Evolutionary conservation across 2,797 vertebrate species (phyloP).

Genomic region (Sardinella longiceps): DNA sequence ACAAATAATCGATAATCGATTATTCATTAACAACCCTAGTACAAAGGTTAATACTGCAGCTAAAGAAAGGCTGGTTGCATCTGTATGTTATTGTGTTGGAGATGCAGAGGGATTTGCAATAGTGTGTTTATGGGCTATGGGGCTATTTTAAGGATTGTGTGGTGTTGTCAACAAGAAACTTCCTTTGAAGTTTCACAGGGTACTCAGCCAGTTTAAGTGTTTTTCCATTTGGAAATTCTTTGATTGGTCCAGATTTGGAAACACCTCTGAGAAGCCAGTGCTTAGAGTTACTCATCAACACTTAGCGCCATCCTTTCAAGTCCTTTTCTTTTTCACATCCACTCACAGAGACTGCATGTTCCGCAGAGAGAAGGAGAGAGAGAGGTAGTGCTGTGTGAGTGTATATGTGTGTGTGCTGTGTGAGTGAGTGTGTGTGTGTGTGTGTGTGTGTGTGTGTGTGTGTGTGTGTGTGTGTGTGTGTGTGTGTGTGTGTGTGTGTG

Average conservation of each 20-base stretch:
- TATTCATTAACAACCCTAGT: too few relatives aligned
- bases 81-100: not conserved
- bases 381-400: too few relatives aligned
- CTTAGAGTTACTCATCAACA: not conserved
- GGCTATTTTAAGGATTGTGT: slow-evolving; percentile 9
- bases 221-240: slow-evolving; percentile 20
- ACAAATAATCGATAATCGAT: too few relatives aligned
- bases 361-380: not conserved
- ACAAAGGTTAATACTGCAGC: too few relatives aligned
- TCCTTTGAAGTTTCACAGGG: slow-evolving; percentile 1
- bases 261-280: not conserved
- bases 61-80: not conserved
- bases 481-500: not conserved
- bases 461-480: not conserved
- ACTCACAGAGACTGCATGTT: not conserved
- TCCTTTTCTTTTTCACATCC: not conserved
- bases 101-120: not conserved
- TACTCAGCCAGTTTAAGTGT: not conserved
- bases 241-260: slow-evolving; percentile 13
- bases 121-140: not conserved
- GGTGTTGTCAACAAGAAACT: slow-evolving; percentile 13
- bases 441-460: not conserved
- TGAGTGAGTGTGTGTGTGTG: not conserved
- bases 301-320: not conserved
- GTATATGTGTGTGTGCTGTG: not conserved